Percentiles rank a stretch among this genome's conserved stretches.
phyloP scores from a whole-genome alignment of 2,113 vertebrate species.

The Tupaia chinensis region DNA sequence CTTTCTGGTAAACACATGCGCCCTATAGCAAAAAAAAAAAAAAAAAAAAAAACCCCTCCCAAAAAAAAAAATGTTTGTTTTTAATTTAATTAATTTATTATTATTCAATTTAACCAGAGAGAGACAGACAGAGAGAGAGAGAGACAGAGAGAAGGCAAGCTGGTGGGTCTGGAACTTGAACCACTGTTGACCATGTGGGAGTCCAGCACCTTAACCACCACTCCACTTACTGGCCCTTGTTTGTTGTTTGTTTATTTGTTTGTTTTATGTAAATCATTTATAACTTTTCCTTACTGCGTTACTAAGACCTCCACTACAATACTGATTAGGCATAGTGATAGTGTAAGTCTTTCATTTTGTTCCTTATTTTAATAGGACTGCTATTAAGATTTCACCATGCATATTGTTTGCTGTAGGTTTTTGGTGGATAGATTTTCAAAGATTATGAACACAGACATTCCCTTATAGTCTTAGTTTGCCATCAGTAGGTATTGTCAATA shows the following conservation, averaged over 20 bases:
- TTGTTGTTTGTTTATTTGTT: too few relatives aligned
- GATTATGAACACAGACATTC: not conserved
- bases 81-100: not conserved
- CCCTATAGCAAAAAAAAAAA: too few relatives aligned
- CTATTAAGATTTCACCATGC: not conserved
- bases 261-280: not conserved
- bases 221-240: too few relatives aligned
- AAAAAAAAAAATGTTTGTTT: not conserved
- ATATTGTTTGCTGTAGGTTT: not conserved
- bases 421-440: not conserved
- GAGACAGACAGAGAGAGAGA: too few relatives aligned
- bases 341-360: not conserved
- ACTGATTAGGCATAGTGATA: not conserved
- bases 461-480: constrained; percentile 6
- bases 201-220: too few relatives aligned
- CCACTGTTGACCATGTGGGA: too few relatives aligned
- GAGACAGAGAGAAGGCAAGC: too few relatives aligned
- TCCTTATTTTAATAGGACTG: not conserved
- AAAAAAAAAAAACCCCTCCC: too few relatives aligned
- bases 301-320: not conserved
- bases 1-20: too few relatives aligned
- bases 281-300: not conserved
- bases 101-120: too few relatives aligned
- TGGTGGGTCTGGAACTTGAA: too few relatives aligned
- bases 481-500: too few relatives aligned